phyloP scores from a whole-genome alignment of 2,888 invertebrate genomes.

The Caenorhabditis virilis region DNA sequence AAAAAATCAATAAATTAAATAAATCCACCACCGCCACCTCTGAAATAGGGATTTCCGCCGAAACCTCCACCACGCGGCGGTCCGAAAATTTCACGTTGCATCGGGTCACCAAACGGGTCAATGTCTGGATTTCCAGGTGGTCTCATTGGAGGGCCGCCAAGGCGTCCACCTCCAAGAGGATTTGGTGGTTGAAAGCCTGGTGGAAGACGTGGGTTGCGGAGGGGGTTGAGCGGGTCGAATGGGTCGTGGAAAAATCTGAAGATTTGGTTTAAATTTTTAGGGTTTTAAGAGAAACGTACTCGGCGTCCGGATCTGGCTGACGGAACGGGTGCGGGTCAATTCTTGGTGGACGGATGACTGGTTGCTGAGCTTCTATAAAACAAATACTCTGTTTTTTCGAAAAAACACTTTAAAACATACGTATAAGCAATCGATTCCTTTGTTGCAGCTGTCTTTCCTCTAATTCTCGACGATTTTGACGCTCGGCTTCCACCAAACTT shows the following conservation, averaged over 20 bases:
- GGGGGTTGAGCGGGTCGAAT: conserved; percentile 15
- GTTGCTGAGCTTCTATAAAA: no score
- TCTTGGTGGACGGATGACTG: no score
- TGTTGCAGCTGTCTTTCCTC: no score
- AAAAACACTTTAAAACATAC: no score
- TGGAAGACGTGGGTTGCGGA: conserved; percentile 12
- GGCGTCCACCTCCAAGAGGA: neutral
- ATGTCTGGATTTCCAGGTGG: conserved; percentile 9
- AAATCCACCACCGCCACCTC: conserved; percentile 15
- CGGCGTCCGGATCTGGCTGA: no score
- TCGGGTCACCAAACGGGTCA: conserved; percentile 14
- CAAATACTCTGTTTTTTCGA: no score
- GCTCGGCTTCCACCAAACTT: no score
- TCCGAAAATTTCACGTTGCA: conserved; percentile 8
- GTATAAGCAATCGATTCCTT: no score
- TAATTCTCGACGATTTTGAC: no score
- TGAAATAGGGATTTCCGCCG: conserved; percentile 17
- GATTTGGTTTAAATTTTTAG: no score
- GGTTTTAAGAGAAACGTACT: no score
- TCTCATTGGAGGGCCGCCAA: neutral
- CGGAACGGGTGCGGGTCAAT: no score
- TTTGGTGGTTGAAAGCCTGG: conserved; percentile 5
- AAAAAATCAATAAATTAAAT: neutral
- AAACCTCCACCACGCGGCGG: conserved; percentile 23
- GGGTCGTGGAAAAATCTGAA: neutral